phyloP scores from a whole-genome alignment of 2,113 vertebrate species.

The Isichthys henryi region DNA sequence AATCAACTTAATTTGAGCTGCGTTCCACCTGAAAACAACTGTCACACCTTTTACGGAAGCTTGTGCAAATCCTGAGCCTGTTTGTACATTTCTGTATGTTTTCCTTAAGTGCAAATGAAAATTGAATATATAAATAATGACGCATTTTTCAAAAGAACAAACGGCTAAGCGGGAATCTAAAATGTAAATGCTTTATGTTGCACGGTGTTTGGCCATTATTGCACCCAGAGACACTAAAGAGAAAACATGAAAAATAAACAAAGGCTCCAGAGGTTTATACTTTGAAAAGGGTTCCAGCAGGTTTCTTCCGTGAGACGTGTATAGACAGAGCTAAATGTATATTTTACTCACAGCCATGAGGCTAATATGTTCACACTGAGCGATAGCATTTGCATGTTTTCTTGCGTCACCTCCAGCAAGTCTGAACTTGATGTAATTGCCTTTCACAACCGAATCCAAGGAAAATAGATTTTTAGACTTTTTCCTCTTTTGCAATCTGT shows the following conservation, averaged over 20 bases:
- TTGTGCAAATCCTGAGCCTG: background rate
- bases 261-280: background rate
- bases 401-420: slow-evolving; percentile 15
- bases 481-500: slow-evolving; percentile 34
- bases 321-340: slow-evolving; percentile 21
- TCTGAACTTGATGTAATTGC: slow-evolving; percentile 31
- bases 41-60: background rate
- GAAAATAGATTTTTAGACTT: slow-evolving; percentile 40
- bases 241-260: background rate
- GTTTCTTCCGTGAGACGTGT: background rate
- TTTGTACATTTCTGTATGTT: background rate
- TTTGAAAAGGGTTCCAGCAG: background rate
- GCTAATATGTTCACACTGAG: background rate
- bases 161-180: background rate
- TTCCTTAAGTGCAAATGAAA: background rate
- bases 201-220: background rate
- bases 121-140: background rate
- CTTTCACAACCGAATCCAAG: slow-evolving; percentile 31
- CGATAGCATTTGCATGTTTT: slow-evolving; percentile 2
- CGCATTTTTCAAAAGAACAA: background rate
- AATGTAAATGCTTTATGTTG: background rate
- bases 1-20: background rate
- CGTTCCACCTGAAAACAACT: background rate
- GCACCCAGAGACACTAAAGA: background rate
- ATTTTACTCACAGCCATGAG: slow-evolving; percentile 10